Conservation (phyloP, 2,797 vertebrate genomes). For the Artibeus jamaicensis region DNA sequence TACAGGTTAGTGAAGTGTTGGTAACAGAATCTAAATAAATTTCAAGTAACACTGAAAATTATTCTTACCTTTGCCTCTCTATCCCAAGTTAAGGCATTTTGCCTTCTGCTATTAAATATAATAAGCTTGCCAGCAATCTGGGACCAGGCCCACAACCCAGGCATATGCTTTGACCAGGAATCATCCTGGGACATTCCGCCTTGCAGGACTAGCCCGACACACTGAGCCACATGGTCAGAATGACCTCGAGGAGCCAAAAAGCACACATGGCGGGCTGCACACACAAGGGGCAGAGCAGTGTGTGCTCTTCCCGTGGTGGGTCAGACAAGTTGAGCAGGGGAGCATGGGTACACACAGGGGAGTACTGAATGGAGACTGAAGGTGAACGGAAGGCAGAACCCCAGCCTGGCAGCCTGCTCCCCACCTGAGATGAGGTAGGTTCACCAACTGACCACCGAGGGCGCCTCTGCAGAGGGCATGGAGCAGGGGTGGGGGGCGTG, state of each 20-base stretch:
- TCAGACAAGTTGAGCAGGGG: no score
- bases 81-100: neutral
- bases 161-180: neutral
- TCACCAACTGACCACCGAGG: no score
- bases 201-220: neutral
- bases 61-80: neutral
- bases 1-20: neutral
- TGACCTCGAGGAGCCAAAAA: no score
- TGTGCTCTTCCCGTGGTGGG: no score
- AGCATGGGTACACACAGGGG: no score
- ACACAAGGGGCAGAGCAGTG: no score
- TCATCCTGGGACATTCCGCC: neutral
- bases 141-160: neutral
- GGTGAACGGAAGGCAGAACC: no score
- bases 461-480: no score
- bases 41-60: neutral
- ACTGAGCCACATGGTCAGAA: neutral
- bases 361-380: no score
- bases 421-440: no score
- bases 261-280: fast-evolving
- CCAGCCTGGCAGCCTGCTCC: no score
- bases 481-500: no score
- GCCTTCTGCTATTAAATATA: neutral
- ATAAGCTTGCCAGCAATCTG: neutral
- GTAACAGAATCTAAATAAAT: neutral